These are phyloP conservation scores for Desmophyllum pertusum DNA, from an alignment of 92 coral and sea anemone species.

Conservation along the genomic window DNA sequence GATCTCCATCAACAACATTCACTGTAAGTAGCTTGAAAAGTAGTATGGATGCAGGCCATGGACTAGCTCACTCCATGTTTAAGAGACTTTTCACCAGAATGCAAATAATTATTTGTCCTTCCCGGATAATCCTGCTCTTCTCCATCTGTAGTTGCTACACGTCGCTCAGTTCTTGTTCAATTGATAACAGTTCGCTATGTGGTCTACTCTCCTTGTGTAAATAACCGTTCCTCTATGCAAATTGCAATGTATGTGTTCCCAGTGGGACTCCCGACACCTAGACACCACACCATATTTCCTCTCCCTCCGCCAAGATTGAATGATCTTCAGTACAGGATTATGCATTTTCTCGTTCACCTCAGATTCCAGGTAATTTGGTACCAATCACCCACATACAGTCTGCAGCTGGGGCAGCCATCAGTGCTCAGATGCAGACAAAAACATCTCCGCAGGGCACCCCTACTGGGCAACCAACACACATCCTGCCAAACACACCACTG, in stretches of 20 bases:
- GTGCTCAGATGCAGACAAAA: conserved; percentile 86
- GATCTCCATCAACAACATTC: conserved; percentile 86
- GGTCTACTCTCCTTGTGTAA: too few relatives aligned
- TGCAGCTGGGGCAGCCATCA: conserved; percentile 76
- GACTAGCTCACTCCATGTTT: not conserved
- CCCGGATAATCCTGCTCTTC: not conserved
- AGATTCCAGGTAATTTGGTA: conserved; percentile 83
- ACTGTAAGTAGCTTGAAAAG: conserved; percentile 62
- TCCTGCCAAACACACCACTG: conserved; percentile 85
- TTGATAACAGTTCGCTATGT: too few relatives aligned
- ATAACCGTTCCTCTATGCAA: too few relatives aligned
- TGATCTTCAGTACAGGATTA: not conserved
- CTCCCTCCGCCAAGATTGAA: not conserved
- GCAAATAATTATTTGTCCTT: not conserved
- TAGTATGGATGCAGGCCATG: not conserved
- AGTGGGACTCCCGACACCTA: too few relatives aligned
- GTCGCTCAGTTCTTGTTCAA: too few relatives aligned
- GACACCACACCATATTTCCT: too few relatives aligned
- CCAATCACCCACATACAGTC: conserved; percentile 88
- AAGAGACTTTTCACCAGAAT: not conserved
- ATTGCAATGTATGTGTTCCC: too few relatives aligned
- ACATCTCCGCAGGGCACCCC: conserved; percentile 88
- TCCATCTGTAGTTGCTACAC: too few relatives aligned
- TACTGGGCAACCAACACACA: conserved; percentile 86
- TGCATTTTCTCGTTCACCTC: conserved; percentile 15